phyloP scores from a whole-genome alignment of 2,888 invertebrate genomes.

The Aplocera efformata region DNA sequence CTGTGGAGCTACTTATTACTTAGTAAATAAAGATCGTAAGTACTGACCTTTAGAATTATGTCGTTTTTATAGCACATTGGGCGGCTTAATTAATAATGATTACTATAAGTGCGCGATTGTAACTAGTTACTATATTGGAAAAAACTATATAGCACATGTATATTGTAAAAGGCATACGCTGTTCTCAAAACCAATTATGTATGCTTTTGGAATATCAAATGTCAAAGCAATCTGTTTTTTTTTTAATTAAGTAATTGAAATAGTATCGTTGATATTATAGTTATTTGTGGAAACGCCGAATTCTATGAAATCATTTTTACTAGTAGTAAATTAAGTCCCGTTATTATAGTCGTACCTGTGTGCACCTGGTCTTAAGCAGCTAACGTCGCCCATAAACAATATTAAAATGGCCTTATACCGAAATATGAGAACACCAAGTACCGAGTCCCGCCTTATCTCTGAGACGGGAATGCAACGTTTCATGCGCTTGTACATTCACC shows the following conservation, averaged over 20 bases:
- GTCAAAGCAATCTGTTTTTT: constrained; percentile 16
- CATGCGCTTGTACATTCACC: too few relatives aligned
- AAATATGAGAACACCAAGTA: too few relatives aligned
- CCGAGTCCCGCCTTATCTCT: too few relatives aligned
- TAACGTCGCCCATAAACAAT: too few relatives aligned
- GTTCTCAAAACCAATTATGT: constrained; percentile 10
- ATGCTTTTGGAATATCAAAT: constrained; percentile 12
- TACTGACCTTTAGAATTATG: constrained; percentile 8
- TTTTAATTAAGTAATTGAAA: background rate
- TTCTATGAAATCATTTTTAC: constrained; percentile 8
- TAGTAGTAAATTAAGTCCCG: constrained; percentile 5
- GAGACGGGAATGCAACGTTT: too few relatives aligned
- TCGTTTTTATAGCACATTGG: constrained; percentile 16
- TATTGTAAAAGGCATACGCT: constrained; percentile 2
- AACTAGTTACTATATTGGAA: constrained; percentile 1
- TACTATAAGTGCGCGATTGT: background rate
- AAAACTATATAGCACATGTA: background rate
- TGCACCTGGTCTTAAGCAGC: too few relatives aligned
- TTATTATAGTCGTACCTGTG: too few relatives aligned
- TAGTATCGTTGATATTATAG: constrained; percentile 1
- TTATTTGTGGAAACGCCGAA: constrained; percentile 6
- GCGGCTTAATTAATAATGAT: constrained; percentile 4
- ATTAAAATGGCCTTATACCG: too few relatives aligned
- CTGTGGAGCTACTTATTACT: background rate
- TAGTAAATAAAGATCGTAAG: constrained; percentile 6